Base-by-base conservation (phyloP, 2,888 invertebrate species). In the Pristionchus entomophagus region DNA sequence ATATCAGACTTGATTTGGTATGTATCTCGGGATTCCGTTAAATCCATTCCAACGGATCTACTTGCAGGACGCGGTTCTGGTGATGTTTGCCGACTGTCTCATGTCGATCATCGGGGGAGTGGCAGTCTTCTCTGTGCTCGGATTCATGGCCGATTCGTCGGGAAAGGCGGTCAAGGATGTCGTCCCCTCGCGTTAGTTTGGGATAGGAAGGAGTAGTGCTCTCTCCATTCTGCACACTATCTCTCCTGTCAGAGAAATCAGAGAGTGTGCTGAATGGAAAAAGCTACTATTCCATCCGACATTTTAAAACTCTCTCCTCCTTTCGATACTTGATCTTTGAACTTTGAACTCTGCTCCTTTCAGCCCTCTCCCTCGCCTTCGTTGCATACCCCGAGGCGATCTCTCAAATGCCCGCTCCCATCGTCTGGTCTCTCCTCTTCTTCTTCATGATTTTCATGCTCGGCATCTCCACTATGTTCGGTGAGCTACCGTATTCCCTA, bases 321-420 rank as follows among this genome's bases (percentile, higher is more conserved):
- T 69, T 0, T 69, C 69, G 8, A n/a, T n/a, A n/a, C n/a, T n/a
- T n/a, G n/a, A n/a, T n/a, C n/a, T n/a, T n/a, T n/a, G n/a, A n/a
- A n/a, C n/a, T n/a, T n/a, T n/a, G n/a, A n/a, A n/a, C n/a, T n/a
- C n/a, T n/a, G n/a, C n/a, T 51, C 19, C 82, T 2, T 90, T 12
- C 88, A 93, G 94, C 94, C 59, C 94, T 94, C 56, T 93, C 93
- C 73, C 89, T 94, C 73, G 94, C 94, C 10, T 94, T 94, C 88
- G 92, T 94, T 51, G 93, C 93, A 22, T 94, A 94, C 87, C 92
- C 92, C 6, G 91, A 92, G 85, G 92, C 92, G 8, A 86, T 92
- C 62, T 87, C 91, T 41, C 88, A 90, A 82, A 87, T 92, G 81
- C 91, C 92, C 4, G 51, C 88, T 29, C 91, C 91, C 53, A 89